A percentile compares a stretch with the other conserved stretches of the same genome.
Evolutionary conservation across 2,888 invertebrate genomes (phyloP).

Genomic region (Xestia c-nigrum): DNA sequence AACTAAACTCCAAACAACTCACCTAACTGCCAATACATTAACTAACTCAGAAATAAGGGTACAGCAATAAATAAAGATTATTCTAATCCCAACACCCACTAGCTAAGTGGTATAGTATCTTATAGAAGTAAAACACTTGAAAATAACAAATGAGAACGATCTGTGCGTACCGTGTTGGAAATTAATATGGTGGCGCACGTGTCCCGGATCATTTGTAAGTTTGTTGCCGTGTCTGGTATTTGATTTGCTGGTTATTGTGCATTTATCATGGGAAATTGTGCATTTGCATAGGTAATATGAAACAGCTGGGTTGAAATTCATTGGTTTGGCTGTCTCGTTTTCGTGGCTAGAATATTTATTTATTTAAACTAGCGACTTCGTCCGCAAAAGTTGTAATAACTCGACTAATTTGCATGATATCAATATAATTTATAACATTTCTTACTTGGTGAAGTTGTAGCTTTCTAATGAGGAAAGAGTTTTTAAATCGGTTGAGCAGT

Average conservation of each 20-base stretch:
- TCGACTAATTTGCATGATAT: too few species aligned
- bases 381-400: too few species aligned
- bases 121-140: constrained; percentile 74
- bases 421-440: too few species aligned
- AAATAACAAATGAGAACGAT: constrained; percentile 81
- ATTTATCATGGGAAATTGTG: constrained; percentile 35
- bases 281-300: constrained; percentile 9
- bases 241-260: constrained; percentile 49
- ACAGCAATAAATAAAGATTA: constrained; percentile 64
- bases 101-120: constrained; percentile 68
- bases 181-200: constrained; percentile 85
- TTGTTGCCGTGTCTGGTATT: constrained; percentile 55
- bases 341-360: too few species aligned
- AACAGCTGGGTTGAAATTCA: not conserved
- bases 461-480: too few species aligned
- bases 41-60: constrained; percentile 48
- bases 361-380: too few species aligned
- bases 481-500: too few species aligned
- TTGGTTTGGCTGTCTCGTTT: not conserved
- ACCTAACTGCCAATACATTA: constrained; percentile 50
- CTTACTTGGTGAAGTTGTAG: too few species aligned
- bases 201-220: constrained; percentile 45
- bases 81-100: constrained; percentile 72
- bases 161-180: constrained; percentile 77
- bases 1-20: constrained; percentile 28